Conservation (phyloP, 2,888 invertebrate genomes). For the Ormyrus thymus region DNA sequence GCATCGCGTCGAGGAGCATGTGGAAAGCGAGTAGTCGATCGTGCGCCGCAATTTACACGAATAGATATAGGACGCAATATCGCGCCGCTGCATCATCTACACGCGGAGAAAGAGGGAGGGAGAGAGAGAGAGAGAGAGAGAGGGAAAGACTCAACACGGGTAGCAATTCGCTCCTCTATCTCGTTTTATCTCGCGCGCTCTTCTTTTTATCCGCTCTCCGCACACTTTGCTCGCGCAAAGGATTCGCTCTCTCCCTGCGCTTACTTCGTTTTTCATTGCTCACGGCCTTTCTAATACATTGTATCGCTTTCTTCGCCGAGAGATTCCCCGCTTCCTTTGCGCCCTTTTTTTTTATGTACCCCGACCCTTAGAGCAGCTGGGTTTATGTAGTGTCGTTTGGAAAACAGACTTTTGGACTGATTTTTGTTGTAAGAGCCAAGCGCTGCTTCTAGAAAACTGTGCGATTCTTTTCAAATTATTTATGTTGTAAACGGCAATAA, state of each 20-base stretch:
- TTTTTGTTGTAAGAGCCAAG: too few relatives aligned
- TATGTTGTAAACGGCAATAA: too few relatives aligned
- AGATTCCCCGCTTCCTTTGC: not conserved
- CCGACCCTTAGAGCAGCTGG: too few relatives aligned
- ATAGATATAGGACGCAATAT: constrained; percentile 66
- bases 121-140: constrained; percentile 7
- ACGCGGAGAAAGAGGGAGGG: constrained; percentile 31
- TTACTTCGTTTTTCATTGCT: constrained; percentile 31
- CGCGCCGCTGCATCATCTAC: constrained; percentile 67
- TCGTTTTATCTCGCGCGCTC: constrained; percentile 45
- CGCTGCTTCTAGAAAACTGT: too few relatives aligned
- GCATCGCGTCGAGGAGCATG: constrained; percentile 5
- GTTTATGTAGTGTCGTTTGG: too few relatives aligned
- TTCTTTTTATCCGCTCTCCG: constrained; percentile 17
- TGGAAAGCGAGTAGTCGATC: constrained; percentile 59
- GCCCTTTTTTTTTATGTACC: not conserved
- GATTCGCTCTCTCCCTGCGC: not conserved
- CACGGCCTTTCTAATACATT: constrained; percentile 12
- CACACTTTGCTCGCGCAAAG: not conserved
- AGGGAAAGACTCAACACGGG: constrained; percentile 37
- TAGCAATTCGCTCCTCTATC: constrained; percentile 51
- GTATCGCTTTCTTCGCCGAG: constrained; percentile 13
- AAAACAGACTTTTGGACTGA: too few relatives aligned
- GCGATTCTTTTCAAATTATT: too few relatives aligned
- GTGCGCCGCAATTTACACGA: constrained; percentile 69